A percentile compares a stretch with the other conserved stretches of the same genome.
phyloP scores from a whole-genome alignment of 2,797 vertebrate genomes.

The Lophotriccus pileatus region DNA sequence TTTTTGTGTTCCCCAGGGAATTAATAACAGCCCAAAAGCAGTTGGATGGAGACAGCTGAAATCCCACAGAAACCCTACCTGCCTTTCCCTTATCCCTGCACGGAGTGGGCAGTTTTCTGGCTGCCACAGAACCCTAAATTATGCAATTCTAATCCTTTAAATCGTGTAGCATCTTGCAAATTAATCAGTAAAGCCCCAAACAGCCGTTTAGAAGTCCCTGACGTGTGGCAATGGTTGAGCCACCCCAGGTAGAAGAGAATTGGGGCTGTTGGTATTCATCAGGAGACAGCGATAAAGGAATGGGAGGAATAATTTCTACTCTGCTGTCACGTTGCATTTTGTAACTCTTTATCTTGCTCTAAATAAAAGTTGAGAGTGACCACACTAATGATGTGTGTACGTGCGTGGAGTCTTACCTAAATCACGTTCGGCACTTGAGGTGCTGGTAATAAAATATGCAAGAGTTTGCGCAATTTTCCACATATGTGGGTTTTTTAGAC shows the following conservation, averaged over 20 bases:
- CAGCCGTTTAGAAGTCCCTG: background rate
- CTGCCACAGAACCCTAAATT: background rate
- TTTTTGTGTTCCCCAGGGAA: background rate
- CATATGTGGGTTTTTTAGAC: background rate
- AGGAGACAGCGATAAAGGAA: background rate
- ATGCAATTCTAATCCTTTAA: background rate
- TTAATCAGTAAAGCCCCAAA: background rate
- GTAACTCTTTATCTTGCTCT: constrained; percentile 9
- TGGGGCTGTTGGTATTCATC: background rate
- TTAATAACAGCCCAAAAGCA: background rate
- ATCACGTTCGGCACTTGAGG: background rate
- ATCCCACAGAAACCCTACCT: background rate
- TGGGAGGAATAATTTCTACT: background rate
- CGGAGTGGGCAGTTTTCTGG: background rate
- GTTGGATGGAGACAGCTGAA: background rate
- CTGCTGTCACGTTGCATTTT: background rate
- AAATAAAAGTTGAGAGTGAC: background rate
- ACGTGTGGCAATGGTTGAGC: background rate
- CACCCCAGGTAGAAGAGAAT: background rate
- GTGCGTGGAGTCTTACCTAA: background rate
- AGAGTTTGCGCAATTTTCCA: background rate
- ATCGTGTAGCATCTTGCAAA: constrained; percentile 32
- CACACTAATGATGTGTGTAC: background rate
- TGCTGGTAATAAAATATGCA: background rate
- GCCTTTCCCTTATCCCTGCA: background rate